These are phyloP conservation scores for Narcine bancroftii DNA, from an alignment of 2,113 vertebrate genomes.

Conservation along the genomic window DNA sequence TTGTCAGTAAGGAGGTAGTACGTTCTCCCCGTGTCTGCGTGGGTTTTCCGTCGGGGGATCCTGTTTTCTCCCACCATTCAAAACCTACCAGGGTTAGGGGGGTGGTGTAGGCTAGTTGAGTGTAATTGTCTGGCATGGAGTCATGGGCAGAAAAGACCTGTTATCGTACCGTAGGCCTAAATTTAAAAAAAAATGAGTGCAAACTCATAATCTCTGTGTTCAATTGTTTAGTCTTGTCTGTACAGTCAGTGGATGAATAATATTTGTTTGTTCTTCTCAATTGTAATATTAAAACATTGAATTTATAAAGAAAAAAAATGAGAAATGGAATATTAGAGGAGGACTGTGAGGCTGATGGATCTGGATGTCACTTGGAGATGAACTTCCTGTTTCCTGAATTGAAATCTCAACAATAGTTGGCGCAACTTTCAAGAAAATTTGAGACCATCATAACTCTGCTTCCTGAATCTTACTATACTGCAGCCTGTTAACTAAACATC, in stretches of 20 bases:
- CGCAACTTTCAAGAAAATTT: background rate
- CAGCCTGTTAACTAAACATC: background rate
- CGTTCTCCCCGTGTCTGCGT: no score
- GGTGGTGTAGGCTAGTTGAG: no score
- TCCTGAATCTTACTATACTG: background rate
- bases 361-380: no score
- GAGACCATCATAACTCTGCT: background rate
- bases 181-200: no score
- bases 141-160: no score
- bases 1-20: no score
- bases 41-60: no score
- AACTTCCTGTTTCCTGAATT: background rate
- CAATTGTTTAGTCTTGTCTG: background rate
- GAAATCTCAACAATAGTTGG: background rate
- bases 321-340: no score
- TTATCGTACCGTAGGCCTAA: no score
- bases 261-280: background rate
- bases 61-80: no score
- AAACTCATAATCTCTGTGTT: background rate
- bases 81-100: no score
- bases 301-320: background rate
- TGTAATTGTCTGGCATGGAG: no score
- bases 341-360: background rate
- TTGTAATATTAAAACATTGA: background rate
- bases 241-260: background rate